Percentiles rank a stretch among this genome's conserved stretches.
Evolutionary conservation across 1,140 invertebrate species (phyloP).

Genomic region (Triops cancriformis): DNA sequence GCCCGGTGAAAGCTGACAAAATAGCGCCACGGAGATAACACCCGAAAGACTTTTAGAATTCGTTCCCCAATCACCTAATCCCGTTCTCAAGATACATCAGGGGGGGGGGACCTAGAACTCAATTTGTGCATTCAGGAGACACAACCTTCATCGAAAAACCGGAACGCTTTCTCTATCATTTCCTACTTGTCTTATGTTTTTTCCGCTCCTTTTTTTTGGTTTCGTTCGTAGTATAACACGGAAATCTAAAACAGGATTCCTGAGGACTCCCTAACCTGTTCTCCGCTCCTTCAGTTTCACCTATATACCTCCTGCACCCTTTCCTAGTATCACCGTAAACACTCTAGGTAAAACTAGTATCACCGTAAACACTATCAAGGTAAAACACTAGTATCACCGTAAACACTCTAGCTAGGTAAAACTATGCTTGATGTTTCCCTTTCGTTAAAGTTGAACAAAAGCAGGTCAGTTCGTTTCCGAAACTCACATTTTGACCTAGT

Average conservation of each 20-base stretch:
- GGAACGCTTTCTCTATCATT: conserved; percentile 13
- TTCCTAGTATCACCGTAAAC: background rate
- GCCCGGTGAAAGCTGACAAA: background rate
- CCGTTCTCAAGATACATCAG: background rate
- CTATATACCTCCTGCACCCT: background rate
- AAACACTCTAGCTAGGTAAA: background rate
- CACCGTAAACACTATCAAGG: too few relatives aligned
- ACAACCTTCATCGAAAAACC: background rate
- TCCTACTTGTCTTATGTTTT: background rate
- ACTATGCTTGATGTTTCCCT: background rate
- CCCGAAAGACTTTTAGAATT: background rate
- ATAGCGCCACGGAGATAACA: background rate
- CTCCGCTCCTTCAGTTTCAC: background rate
- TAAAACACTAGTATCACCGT: background rate
- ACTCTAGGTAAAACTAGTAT: background rate
- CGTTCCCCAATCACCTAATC: background rate
- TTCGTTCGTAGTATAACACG: background rate
- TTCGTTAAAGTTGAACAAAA: background rate
- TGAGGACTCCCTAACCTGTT: background rate
- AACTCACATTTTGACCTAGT: background rate
- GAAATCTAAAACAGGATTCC: background rate
- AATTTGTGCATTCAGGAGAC: conserved; percentile 10
- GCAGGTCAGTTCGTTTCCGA: background rate
- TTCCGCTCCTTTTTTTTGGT: background rate
- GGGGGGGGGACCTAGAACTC: background rate